Evolutionary conservation across 2,888 invertebrate genomes (phyloP), one percentile per base, ranked within the genome.

Genomic region (Eupithecia inturbata): DNA sequence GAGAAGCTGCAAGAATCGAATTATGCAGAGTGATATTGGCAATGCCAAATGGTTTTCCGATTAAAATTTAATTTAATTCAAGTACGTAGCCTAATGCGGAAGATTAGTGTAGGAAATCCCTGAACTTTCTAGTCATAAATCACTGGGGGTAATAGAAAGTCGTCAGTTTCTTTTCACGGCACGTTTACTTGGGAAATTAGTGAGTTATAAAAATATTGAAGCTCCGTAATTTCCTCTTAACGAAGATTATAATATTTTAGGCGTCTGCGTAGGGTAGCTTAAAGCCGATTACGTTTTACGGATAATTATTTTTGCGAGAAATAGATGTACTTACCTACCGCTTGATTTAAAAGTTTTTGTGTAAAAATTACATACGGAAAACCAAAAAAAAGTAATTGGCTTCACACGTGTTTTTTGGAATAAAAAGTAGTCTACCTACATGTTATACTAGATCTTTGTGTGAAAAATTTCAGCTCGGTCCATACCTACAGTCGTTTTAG

Each of bases 131-230:
- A 19, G 19, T 69, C 39, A 39, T 69, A 57, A 69, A 57, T 66
- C 36, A 69, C 57, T 16, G 33, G 16, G 16, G 53, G 33, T 31
- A 69, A 39, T 60, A 36, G 39, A 60, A 26, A 39, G 39, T 26
- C 66, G 66, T 26, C 39, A 39, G 66, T 16, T 66, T 66, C 64
- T 64, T 66, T 66, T 66, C 66, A 66, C 66, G 66, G 66, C 66
- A 36, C 66, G 66, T 66, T 66, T 36, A 14, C 66, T 39, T 36
- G 39, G 39, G 22, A 66, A 66, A 66, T 66, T 66, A 66, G 39
- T 39, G 26, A 36, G 39, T 41, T 66, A 36, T 66, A 41, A 66
- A 66, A 66, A 66, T 62, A 66, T 39, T n/a, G 66, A 66, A 22
- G 66, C 66, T 66, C 12, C 39, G 66, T 67, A 26, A 36, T 67